Conservation (phyloP, 2,888 invertebrate genomes). For the Drosophila fulvimacula region DNA sequence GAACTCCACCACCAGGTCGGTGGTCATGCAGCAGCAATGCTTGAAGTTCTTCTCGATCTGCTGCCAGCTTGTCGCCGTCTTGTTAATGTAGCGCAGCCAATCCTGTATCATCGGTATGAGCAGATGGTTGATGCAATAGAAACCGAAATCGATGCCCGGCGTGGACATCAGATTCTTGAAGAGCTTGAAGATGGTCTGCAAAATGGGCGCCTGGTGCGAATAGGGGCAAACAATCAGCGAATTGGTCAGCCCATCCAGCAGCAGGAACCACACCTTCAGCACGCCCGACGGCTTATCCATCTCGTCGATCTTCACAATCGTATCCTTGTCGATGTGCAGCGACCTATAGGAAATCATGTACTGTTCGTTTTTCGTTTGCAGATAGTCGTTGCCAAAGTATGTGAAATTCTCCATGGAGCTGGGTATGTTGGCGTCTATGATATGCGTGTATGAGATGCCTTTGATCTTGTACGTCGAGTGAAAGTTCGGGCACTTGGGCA, state of each 20-base stretch:
- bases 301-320: slow-evolving; percentile 85
- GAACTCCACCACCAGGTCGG: slow-evolving; percentile 95
- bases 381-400: slow-evolving; percentile 88
- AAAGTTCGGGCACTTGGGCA: slow-evolving; percentile 97
- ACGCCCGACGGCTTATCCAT: slow-evolving; percentile 93
- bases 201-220: slow-evolving; percentile 93
- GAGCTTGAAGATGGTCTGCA: slow-evolving; percentile 94
- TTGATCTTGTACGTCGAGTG: slow-evolving; percentile 94
- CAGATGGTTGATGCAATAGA: slow-evolving; percentile 96
- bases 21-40: slow-evolving; percentile 96
- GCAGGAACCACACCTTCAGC: slow-evolving; percentile 94
- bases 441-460: slow-evolving; percentile 90
- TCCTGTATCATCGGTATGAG: slow-evolving; percentile 96
- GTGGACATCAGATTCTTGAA: slow-evolving; percentile 90
- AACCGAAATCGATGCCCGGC: slow-evolving; percentile 95
- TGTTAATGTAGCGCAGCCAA: slow-evolving; percentile 93
- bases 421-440: slow-evolving; percentile 94
- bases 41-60: slow-evolving; percentile 95
- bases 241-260: slow-evolving; percentile 93
- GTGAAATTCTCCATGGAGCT: slow-evolving; percentile 89
- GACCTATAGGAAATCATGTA: slow-evolving; percentile 86
- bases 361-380: slow-evolving; percentile 88
- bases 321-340: slow-evolving; percentile 85
- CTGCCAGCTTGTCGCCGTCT: slow-evolving; percentile 90
- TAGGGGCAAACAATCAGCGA: slow-evolving; percentile 94